Base-by-base conservation (phyloP, 2,888 invertebrate species). In the Metacarcinus magister region DNA sequence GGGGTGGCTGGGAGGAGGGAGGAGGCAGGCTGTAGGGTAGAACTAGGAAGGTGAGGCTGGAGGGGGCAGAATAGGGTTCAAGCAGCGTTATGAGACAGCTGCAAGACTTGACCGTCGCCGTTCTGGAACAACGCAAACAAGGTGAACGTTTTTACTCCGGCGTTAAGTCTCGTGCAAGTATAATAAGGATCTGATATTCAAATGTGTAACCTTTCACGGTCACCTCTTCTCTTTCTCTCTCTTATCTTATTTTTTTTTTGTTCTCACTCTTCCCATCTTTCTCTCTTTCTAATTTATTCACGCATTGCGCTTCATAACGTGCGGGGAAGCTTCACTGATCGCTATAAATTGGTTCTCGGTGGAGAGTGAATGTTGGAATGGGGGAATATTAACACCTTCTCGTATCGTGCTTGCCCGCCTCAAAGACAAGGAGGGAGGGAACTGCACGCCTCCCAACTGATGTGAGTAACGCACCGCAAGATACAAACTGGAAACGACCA, bases 241-340 rank as follows among this genome's bases (percentile, higher is more conserved):
- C 60, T 67, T 19, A 19, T 19, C 19, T 19, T 67, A 43, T 90
- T 10, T 90, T 23, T 48, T 10, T 46, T n/a, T 48, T 48, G 2
- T n/a, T 46, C 23, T 48, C 46, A 13, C 28, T 48, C 32, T 67
- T 32, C 32, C n/a, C 28, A 44, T 91, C 44, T 91, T 46, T 91
- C 44, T 92, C 92, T 92, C 92, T 92, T 54, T 92, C 48, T 48
- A 32, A 32, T 32, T 8, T 16, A 82, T 82, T 82, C 82, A 82
- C 82, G 32, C 82, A 82, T 32, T 28, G 28, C 32, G 32, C 82
- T 28, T 82, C 82, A 28, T 13, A 32, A 82, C 32, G 32, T 82
- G 82, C 82, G 32, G 82, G 82, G 39, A 23, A 82, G 82, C 82
- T 32, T 82, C 82, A 82, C 82, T 82, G 82, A 82, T 82, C 32